Base-by-base conservation (phyloP, 35 echinoderm and acorn worm genomes). In the Hemicentrotus pulcherrimus region DNA sequence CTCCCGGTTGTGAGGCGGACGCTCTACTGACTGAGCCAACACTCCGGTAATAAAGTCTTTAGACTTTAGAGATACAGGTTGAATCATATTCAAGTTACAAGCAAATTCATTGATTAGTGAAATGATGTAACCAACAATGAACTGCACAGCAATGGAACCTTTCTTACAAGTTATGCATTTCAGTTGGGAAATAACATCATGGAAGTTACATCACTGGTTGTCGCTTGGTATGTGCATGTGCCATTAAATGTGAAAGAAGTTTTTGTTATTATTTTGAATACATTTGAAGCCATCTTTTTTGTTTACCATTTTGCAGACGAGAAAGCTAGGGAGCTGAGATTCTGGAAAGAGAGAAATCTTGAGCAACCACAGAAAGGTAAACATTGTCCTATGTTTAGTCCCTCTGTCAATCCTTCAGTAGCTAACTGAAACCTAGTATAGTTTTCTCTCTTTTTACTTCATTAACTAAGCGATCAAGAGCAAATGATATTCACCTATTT, bases 261-360 rank as follows among this genome's bases (percentile, higher is more conserved):
- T 59, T 78, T 28, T 22, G 0, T 15, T 18, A 78, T 78, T 4
- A 78, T 78, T 78, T 78, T 78, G 65, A 78, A 78, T 78, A 78
- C 4, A 8, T 30, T 78, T 78, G 65, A 28, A 78, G 35, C 35
- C 35, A 41, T 41, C 35, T 41, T 41, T 41, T 41, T 41, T 78
- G 28, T 8, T 7, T 28, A n/a, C 4, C 6, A 24, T 78, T 78
- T 78, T 28, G 19, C 78, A 95, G 94, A 95, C 87, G 94, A 95
- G 45, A 47, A 32, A 47, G 65, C 65, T 31, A 86, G 85, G 33
- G 65, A 95, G 47, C 11, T 32, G 46, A 95, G 65, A 48, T 95
- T 95, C 46, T 95, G 85, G 32, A 45, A 95, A 33, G 65, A 70
- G 33, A 95, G 94, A 28, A 95, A 95, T 31, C 94, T 95, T 46